Base-by-base conservation (phyloP, 1,140 invertebrate genomes). In the Proales similis region DNA sequence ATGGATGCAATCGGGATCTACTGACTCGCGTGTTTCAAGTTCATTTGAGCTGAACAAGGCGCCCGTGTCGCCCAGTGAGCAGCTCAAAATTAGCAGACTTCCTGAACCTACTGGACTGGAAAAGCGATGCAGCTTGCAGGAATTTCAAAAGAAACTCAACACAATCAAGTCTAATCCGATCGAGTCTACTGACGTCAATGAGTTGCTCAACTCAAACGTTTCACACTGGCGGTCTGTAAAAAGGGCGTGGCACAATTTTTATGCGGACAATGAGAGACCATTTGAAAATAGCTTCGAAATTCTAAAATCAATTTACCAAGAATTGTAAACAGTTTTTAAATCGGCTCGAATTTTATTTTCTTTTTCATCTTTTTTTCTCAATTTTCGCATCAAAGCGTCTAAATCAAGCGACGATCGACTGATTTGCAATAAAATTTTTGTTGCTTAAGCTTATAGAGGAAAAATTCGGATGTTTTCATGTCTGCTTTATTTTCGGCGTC, bases 291-390 rank as follows among this genome's bases (percentile, higher is more conserved):
- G 51, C 22, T 42, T 42, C 30, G 20, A 39, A 20, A 30, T 24
- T 42, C 30, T 57, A 42, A 57, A 57, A 43, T 57, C 51, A 14
- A 57, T 57, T 57, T 39, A 42, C 22, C 36, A 57, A 42, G 51
- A 57, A 42, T 57, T 57, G n/a, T n/a, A n/a, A n/a, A n/a, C n/a
- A n/a, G n/a, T n/a, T n/a, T n/a, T n/a, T n/a, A n/a, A n/a, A n/a
- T n/a, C n/a, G n/a, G n/a, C n/a, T n/a, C n/a, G n/a, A n/a, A n/a
- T n/a, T n/a, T n/a, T n/a, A n/a, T n/a, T n/a, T n/a, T n/a, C n/a
- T n/a, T n/a, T n/a, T n/a, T n/a, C n/a, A n/a, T n/a, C n/a, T n/a
- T n/a, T n/a, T n/a, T n/a, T n/a, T n/a, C n/a, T n/a, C n/a, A n/a
- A n/a, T n/a, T n/a, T n/a, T n/a, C n/a, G n/a, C n/a, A n/a, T n/a